Evolutionary conservation across 1,140 invertebrate genomes (phyloP).

Genomic region (Drosophila busckii): DNA sequence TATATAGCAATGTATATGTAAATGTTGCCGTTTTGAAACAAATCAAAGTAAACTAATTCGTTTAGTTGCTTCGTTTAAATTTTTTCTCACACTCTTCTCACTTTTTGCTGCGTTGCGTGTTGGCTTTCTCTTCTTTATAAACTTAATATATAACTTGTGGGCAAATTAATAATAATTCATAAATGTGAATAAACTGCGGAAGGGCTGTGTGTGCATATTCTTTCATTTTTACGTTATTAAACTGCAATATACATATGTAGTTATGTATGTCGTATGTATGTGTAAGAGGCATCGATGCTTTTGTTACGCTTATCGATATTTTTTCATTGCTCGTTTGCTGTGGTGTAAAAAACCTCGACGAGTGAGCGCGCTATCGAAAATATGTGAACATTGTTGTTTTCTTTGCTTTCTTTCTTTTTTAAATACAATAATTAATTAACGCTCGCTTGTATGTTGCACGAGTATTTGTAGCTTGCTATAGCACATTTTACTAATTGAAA

Average conservation of each 20-base stretch:
- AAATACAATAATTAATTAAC: conserved; percentile 48
- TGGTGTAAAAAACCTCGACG: conserved; percentile 60
- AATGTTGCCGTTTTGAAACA: conserved; percentile 30
- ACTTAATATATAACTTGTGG: conserved; percentile 64
- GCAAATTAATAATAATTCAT: conserved; percentile 45
- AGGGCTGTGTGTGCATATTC: conserved; percentile 28
- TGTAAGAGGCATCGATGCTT: neutral
- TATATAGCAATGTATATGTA: conserved; percentile 20
- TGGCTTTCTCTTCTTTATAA: conserved; percentile 35
- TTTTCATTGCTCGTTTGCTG: conserved; percentile 6
- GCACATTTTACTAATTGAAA: conserved; percentile 75
- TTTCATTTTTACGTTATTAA: conserved; percentile 29
- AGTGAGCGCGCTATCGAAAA: conserved; percentile 60
- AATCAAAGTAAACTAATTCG: conserved; percentile 60
- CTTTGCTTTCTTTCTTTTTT: conserved; percentile 32
- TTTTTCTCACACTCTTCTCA: conserved; percentile 7
- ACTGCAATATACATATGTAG: conserved; percentile 34
- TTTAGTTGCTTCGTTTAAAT: conserved; percentile 16
- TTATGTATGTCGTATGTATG: conserved; percentile 13
- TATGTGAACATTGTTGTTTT: neutral
- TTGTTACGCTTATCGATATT: conserved; percentile 2
- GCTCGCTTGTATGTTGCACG: conserved; percentile 18
- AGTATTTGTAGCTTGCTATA: conserved; percentile 32
- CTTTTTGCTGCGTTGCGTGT: conserved; percentile 17
- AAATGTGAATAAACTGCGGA: conserved; percentile 48